These are phyloP conservation scores for Malurus splendens DNA, from an alignment of 2,797 vertebrate genomes.

Conservation along the genomic window DNA sequence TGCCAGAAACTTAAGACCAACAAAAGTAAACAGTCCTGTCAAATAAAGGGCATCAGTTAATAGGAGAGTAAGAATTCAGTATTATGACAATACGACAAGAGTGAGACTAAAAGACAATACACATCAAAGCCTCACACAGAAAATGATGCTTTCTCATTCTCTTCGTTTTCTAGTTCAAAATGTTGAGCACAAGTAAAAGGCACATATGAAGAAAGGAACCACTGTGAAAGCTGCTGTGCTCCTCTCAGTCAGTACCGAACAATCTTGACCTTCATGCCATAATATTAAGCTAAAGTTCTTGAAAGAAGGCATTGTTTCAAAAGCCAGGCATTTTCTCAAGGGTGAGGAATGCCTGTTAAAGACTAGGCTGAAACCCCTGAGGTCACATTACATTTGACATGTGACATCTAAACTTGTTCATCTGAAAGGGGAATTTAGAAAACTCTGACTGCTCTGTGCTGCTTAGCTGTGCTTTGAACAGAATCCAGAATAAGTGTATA, in stretches of 20 bases:
- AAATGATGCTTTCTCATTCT: not conserved
- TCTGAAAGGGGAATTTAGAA: conserved; percentile 1
- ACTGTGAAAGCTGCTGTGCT: not conserved
- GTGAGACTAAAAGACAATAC: not conserved
- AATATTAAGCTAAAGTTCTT: not conserved
- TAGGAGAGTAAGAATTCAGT: not conserved
- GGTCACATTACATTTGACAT: not conserved
- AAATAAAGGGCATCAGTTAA: not conserved
- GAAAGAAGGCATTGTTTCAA: conserved; percentile 42
- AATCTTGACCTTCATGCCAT: not conserved
- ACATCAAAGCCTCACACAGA: not conserved
- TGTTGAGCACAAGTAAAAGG: not conserved
- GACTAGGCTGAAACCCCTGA: not conserved
- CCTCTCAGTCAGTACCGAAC: not conserved
- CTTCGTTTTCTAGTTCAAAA: conserved; percentile 7
- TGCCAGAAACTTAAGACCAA: not conserved
- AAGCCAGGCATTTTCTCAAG: not conserved
- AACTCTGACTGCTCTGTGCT: not conserved
- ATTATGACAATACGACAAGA: fast-evolving
- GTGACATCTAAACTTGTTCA: conserved; percentile 27
- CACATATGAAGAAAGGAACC: not conserved
- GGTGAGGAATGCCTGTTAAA: conserved; percentile 9
- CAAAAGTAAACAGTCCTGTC: not conserved
- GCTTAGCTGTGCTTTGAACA: conserved; percentile 16
- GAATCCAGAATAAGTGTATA: not conserved